Evolutionary conservation across 2,113 vertebrate genomes (phyloP), one percentile per base, ranked within the genome.

Genomic region (Erythrocercus mccallii): DNA sequence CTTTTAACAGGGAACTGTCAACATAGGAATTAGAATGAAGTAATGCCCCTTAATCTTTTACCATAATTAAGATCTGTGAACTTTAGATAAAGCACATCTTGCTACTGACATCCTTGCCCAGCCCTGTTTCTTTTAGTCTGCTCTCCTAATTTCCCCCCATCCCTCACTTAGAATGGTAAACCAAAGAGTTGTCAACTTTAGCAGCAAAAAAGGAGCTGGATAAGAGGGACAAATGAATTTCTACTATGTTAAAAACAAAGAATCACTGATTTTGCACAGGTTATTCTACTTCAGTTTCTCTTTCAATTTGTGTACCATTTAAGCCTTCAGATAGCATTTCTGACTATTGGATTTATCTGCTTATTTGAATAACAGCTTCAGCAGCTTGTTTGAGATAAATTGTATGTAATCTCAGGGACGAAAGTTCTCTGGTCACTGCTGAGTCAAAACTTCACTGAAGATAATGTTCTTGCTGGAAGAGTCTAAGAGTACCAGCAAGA

Each of bases 381-480:
- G 60, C 69, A 90, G 24, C 48, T 81, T 60, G 15, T 57, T 35
- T 58, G 71, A 92, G 92, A 92, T 95, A 96, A 93, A 90, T 86
- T 30, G 4, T 65, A n/a, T n/a, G 44, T 70, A 94, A 92, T 95
- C 72, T 94, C 88, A 84, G 91, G 80, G 80, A 86, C 91, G 88
- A 83, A 93, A 88, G 28, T 92, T 90, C 61, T 86, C 72, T 95
- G 64, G 85, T 91, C 85, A 70, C 62, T 91, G 70, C 40, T 95
- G 81, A 94, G 74, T 91, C 90, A 92, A 95, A 96, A 95, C 90
- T 92, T 54, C 76, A 80, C 81, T 94, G 92, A 80, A 93, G 88
- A 97, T 73, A 96, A 74, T 74, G 22, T 86, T 88, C 76, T 78
- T 94, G 19, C 53, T 81, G 68, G 40, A 56, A 84, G 12, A 90